Conservation (phyloP, 23 tunicate species). For the Halocynthia roretzi region DNA sequence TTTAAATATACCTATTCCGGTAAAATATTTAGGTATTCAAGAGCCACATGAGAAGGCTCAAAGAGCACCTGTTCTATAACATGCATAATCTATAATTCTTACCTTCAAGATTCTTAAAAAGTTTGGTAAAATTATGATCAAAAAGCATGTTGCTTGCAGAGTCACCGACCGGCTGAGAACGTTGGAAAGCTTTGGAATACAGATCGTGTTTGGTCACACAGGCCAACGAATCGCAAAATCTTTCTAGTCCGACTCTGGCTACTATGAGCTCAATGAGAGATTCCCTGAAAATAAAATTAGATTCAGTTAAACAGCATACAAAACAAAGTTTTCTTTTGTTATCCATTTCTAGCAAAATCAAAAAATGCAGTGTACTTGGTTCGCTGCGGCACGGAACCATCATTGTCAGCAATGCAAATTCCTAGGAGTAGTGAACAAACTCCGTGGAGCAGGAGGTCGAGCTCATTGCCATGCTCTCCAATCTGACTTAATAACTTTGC, state of each 20-base stretch:
- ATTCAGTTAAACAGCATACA: background rate
- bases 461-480: conserved; percentile 64
- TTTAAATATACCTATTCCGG: no score
- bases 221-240: conserved; percentile 54
- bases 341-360: background rate
- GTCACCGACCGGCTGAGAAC: conserved; percentile 61
- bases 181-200: conserved; percentile 79
- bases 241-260: conserved; percentile 73
- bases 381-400: conserved; percentile 70
- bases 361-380: conserved; percentile 40
- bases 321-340: background rate
- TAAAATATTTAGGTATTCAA: no score
- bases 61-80: no score
- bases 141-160: conserved; percentile 39
- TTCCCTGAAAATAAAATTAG: conserved; percentile 25
- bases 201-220: conserved; percentile 69
- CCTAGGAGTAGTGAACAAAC: conserved; percentile 84
- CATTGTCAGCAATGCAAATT: conserved; percentile 84
- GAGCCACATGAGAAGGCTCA: no score
- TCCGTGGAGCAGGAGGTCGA: conserved; percentile 57
- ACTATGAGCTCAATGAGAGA: conserved; percentile 66
- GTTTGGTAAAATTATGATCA: conserved; percentile 68
- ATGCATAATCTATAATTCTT: background rate
- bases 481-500: conserved; percentile 67
- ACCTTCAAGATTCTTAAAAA: conserved; percentile 75